Evolutionary conservation across 1,140 invertebrate species (phyloP).

Genomic region (Drosophila pseudoananassae): DNA sequence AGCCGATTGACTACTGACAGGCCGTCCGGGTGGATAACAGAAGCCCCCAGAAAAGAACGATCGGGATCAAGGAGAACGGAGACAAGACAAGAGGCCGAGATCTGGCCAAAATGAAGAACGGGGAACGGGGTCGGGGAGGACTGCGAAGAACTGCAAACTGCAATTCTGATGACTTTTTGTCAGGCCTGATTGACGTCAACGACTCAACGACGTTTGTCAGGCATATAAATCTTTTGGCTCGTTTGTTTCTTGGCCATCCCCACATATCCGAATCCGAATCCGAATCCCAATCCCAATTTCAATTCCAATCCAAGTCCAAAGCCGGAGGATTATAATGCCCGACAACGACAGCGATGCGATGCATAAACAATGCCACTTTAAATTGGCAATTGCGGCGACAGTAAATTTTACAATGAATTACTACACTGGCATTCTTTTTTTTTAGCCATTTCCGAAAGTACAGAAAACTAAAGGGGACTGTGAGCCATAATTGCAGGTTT

Average conservation of each 20-base stretch:
- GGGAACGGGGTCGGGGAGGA: background rate
- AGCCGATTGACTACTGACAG: conserved; percentile 75
- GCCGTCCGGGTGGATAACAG: conserved; percentile 4
- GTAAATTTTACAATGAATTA: conserved; percentile 78
- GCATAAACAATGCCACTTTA: conserved; percentile 80
- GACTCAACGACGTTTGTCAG: conserved; percentile 65
- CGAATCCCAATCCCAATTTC: conserved; percentile 26
- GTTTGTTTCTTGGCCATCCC: conserved; percentile 57
- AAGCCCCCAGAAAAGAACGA: conserved; percentile 4
- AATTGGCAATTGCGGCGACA: conserved; percentile 76
- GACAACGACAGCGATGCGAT: conserved; percentile 46
- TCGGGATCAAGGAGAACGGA: conserved; percentile 4
- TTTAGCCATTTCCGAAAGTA: conserved; percentile 9
- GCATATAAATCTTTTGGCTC: conserved; percentile 76
- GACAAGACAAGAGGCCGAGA: conserved; percentile 21
- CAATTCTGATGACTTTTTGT: conserved; percentile 81
- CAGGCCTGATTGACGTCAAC: conserved; percentile 80
- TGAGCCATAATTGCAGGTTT: conserved; percentile 45
- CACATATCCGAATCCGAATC: conserved; percentile 26
- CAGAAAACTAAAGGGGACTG: conserved; percentile 29
- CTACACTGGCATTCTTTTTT: conserved; percentile 46
- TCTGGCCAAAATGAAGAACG: conserved; percentile 40
- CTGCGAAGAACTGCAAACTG: conserved; percentile 19
- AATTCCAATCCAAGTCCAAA: conserved; percentile 11
- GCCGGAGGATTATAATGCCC: conserved; percentile 61